Percentiles rank a stretch among this genome's conserved stretches.
phyloP scores from a whole-genome alignment of 2,797 vertebrate species.

The Heliangelus exortis region DNA sequence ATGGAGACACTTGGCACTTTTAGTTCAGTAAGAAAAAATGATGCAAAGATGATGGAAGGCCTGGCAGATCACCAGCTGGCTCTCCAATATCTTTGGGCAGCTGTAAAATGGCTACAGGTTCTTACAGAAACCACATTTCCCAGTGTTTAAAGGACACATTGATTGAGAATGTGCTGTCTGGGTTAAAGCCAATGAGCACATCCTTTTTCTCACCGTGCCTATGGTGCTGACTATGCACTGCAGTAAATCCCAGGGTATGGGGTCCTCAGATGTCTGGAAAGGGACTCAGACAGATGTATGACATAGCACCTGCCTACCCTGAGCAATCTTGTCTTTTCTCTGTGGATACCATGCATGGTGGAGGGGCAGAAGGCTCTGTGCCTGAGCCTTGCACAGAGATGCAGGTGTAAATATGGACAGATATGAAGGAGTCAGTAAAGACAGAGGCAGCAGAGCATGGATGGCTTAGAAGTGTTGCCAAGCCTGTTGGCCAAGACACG shows the following conservation, averaged over 20 bases:
- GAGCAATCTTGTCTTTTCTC: not conserved
- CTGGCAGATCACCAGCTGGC: not conserved
- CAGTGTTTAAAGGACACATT: not conserved
- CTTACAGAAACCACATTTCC: not conserved
- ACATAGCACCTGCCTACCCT: not conserved
- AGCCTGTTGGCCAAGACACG: not conserved
- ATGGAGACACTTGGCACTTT: not conserved
- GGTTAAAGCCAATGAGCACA: not conserved
- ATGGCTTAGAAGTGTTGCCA: not conserved
- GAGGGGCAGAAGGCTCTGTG: not conserved
- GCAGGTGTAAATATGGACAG: not conserved
- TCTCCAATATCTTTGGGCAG: not conserved
- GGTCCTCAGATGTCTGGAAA: not conserved
- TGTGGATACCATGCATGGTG: rapidly evolving
- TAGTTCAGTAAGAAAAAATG: not conserved
- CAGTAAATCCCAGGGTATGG: not conserved
- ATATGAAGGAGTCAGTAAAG: not conserved
- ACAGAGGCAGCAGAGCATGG: not conserved
- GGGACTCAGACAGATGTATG: not conserved
- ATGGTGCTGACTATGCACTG: not conserved
- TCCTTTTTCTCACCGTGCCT: not conserved
- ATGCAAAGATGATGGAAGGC: not conserved
- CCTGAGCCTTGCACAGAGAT: not conserved
- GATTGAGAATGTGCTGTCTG: not conserved
- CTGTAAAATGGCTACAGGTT: not conserved